Evolutionary conservation across 2,797 vertebrate genomes (phyloP), one percentile per base, ranked within the genome.

Genomic region (Huso huso): DNA sequence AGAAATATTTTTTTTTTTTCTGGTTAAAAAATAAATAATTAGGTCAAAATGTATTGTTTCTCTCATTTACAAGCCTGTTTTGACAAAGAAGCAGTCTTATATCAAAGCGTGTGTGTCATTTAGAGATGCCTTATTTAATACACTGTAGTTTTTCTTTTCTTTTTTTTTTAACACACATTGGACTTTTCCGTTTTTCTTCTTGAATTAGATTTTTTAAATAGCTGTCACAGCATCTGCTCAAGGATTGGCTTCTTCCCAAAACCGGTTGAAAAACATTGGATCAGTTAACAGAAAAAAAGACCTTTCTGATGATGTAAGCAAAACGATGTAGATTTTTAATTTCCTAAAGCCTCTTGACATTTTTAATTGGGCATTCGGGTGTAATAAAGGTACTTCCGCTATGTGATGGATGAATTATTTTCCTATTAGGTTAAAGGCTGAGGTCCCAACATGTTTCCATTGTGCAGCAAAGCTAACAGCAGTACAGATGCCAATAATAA

Each of bases 371-470:
- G 83, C 79, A 67, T 83, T 74, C 79, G 83, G 74, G 79, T 81
- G 70, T 85, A 83, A 87, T 89, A 84, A 82, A 85, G 81, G 84
- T 89, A 88, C 81, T 87, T 87, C 80, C 79, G 77, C 86, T 82
- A 79, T 80, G 65, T 72, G 74, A 82, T 84, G 75, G 81, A 85
- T 85, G 84, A 82, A 83, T 84, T 81, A 79, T 85, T 91, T 93
- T 89, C 85, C 86, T 89, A 87, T 88, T 91, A 90, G 88, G 87
- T 88, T 85, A 80, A 87, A 78, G 77, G 80, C 76, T 76, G 76
- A 81, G 75, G 83, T 89, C 78, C 83, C 88, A 91, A 91, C 82
- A 84, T 88, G 90, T 92, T 92, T 89, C 86, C 85, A 81, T 87
- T 90, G 84, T 81, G 69, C 85, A 85, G 77, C 77, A 78, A 82